Percentiles rank a stretch among this genome's conserved stretches.
phyloP scores from a whole-genome alignment of 1,140 invertebrate species.

The Phocides pigmalion region DNA sequence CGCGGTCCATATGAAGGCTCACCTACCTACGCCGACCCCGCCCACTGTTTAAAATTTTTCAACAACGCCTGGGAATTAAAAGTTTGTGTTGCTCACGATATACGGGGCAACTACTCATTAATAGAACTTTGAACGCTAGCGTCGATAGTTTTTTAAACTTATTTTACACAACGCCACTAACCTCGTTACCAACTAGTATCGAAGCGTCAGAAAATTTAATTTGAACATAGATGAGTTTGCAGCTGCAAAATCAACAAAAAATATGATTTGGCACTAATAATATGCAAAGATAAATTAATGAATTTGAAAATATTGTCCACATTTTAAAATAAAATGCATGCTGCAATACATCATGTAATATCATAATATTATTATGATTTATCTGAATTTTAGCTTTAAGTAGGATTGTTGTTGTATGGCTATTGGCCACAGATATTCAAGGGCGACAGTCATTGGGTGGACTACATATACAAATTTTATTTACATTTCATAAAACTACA shows the following conservation, averaged over 20 bases:
- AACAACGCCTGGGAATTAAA: slow-evolving; percentile 65
- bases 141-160: slow-evolving; percentile 26
- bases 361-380: too few species aligned
- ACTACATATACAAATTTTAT: too few species aligned
- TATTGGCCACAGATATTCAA: too few species aligned
- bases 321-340: too few species aligned
- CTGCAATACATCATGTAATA: too few species aligned
- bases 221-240: background rate
- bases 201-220: slow-evolving; percentile 1
- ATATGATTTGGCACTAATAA: background rate
- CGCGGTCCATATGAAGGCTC: slow-evolving; percentile 61
- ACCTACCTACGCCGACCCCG: slow-evolving; percentile 56
- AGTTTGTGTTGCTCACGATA: slow-evolving; percentile 35
- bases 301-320: too few species aligned
- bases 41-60: slow-evolving; percentile 81
- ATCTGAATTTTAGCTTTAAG: too few species aligned
- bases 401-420: too few species aligned
- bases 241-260: background rate
- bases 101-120: slow-evolving; percentile 24
- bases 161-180: slow-evolving; percentile 16
- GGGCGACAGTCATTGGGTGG: too few species aligned
- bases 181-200: slow-evolving; percentile 18
- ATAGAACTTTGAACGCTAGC: slow-evolving; percentile 17
- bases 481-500: too few species aligned
- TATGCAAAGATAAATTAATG: background rate